Evolutionary conservation across 2,113 vertebrate species (phyloP), one percentile per base, ranked within the genome.

Genomic region (Regulus satrapa): DNA sequence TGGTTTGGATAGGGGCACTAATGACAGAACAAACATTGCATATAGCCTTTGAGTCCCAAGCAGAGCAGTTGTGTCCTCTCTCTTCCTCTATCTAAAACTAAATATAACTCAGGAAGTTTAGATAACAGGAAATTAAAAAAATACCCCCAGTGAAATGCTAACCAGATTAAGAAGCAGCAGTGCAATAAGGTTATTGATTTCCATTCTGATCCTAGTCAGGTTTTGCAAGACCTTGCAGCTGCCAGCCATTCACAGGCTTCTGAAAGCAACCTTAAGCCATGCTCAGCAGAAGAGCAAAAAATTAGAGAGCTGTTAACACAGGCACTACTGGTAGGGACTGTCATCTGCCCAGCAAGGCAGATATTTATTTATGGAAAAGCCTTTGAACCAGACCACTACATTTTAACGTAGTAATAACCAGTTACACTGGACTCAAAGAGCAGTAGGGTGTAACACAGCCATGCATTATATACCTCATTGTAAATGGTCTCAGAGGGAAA

Each of bases 281-380:
- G 91, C 40, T 81, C 55, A 85, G 46, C 26, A 62, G 73, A 87
- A 83, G 68, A 93, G 48, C 79, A 89, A 13, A 88, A 95, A 95
- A 76, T 74, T 38, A 84, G 63, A 85, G 85, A 95, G 94, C 94
- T 89, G 83, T 88, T 97, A 96, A 94, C 85, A 80, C 88, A 78
- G 82, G 92, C 97, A 95, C 56, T 96, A 49, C 71, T 96, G 83
- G 78, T 84, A 69, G 66, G 62, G 90, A 87, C 62, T 95, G 66
- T 92, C 92, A 71, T 97, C 85, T 98, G 92, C 93, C 56, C 95
- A 95, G 95, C 62, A 43, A 97, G 89, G 90, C 94, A 95, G 88
- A 89, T 97, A 92, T 88, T 98, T 98, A 98, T 98, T 98, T 98
- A 98, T 98, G 98, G 98, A 97, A 97, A 95, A 97, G 94, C 88